phyloP scores from a whole-genome alignment of 2,888 invertebrate genomes.

The Ophion obscuratus region DNA sequence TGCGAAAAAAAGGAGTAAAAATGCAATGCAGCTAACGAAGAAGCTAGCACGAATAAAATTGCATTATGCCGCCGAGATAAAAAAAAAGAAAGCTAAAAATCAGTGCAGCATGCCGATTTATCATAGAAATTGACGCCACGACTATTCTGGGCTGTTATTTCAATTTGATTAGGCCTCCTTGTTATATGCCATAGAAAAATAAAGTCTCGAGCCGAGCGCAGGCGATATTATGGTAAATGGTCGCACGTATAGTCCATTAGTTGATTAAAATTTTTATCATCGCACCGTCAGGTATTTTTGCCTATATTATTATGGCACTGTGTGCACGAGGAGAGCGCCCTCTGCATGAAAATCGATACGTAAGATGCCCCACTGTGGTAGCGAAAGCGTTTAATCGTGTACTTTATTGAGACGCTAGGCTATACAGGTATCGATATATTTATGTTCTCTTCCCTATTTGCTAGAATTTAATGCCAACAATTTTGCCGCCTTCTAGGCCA shows the following conservation, averaged over 20 bases:
- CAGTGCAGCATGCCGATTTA: slow-evolving; percentile 10
- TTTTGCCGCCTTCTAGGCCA: slow-evolving; percentile 48
- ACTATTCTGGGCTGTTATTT: neutral
- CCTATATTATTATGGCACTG: slow-evolving; percentile 23
- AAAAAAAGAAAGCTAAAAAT: neutral
- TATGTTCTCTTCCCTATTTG: slow-evolving; percentile 29
- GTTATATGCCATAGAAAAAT: slow-evolving; percentile 25
- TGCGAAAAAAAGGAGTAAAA: slow-evolving; percentile 2
- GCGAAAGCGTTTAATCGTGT: slow-evolving; percentile 48
- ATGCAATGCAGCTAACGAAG: neutral
- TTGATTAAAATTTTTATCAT: slow-evolving; percentile 63
- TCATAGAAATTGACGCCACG: slow-evolving; percentile 25
- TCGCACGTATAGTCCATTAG: slow-evolving; percentile 54
- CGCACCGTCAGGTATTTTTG: slow-evolving; percentile 19
- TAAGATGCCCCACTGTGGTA: slow-evolving; percentile 20
- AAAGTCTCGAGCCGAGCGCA: neutral
- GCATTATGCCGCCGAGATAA: neutral
- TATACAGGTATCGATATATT: slow-evolving; percentile 4
- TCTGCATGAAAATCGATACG: slow-evolving; percentile 43
- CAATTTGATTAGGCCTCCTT: slow-evolving; percentile 22
- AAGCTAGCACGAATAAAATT: neutral
- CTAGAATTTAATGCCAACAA: slow-evolving; percentile 64
- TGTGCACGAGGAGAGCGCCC: slow-evolving; percentile 3
- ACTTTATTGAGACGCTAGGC: slow-evolving; percentile 40
- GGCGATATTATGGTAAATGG: neutral